A percentile compares a stretch with the other conserved stretches of the same genome.
Conservation (phyloP, 35 echinoderm and acorn worm species). For the Ophioderma brevispina region DNA sequence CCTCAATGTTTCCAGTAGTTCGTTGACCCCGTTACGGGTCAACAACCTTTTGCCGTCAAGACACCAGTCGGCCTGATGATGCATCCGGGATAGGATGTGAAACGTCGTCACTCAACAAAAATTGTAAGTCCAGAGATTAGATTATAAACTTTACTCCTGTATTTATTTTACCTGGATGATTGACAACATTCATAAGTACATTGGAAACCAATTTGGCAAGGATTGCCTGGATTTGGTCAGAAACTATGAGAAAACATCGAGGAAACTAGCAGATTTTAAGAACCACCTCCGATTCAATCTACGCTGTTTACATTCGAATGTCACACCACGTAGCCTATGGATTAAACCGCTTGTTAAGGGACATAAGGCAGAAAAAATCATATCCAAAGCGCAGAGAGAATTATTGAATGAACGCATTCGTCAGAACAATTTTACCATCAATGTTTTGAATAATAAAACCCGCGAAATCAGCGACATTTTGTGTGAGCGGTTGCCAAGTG, state of each 20-base stretch:
- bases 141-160: no score
- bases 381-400: not conserved
- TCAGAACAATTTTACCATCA: constrained; percentile 38
- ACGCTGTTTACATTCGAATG: constrained; percentile 15
- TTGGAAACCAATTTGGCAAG: no score
- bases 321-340: not conserved
- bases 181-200: no score
- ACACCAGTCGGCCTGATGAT: not conserved
- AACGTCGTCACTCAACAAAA: not conserved
- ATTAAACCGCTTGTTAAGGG: not conserved
- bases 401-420: no score
- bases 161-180: no score
- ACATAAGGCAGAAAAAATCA: no score
- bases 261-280: constrained; percentile 11
- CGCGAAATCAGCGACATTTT: not conserved
- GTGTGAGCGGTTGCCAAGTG: not conserved
- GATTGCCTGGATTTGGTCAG: not conserved
- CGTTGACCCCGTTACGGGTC: not conserved
- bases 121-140: not conserved
- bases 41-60: not conserved
- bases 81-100: not conserved
- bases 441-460: constrained; percentile 12
- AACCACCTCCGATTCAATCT: constrained; percentile 12
- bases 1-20: no score
- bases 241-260: not conserved